Evolutionary conservation across 2,888 invertebrate species (phyloP).

Genomic region (Hemithea aestivaria): DNA sequence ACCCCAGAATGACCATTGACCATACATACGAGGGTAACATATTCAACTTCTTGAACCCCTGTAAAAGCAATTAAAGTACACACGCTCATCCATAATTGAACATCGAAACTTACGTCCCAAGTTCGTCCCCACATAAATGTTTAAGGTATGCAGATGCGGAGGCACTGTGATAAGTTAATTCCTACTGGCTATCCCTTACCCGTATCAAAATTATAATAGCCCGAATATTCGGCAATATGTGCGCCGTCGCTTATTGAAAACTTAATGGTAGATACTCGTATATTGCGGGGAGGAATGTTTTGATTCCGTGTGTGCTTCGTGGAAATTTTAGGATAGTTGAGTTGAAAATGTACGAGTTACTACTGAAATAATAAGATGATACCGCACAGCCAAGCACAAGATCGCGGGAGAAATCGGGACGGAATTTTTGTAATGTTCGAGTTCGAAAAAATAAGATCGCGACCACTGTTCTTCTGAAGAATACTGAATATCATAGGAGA

Average conservation of each 20-base stretch:
- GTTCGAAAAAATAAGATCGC: no score
- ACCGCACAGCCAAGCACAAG: no score
- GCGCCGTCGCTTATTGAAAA: conserved; percentile 41
- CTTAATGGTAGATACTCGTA: conserved; percentile 32
- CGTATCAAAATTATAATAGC: conserved; percentile 74
- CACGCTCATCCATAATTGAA: no score
- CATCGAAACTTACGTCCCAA: conserved; percentile 26
- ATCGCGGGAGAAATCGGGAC: background rate
- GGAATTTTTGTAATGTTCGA: no score
- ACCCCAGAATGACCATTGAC: no score
- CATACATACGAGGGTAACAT: no score
- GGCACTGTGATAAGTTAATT: conserved; percentile 75
- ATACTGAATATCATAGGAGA: no score
- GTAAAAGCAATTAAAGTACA: no score
- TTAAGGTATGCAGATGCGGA: conserved; percentile 76
- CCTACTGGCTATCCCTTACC: conserved; percentile 72
- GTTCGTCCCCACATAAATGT: conserved; percentile 62
- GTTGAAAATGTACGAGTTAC: no score
- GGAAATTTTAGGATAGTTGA: conserved; percentile 1
- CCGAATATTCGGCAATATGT: conserved; percentile 61
- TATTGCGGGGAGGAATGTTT: conserved; percentile 22
- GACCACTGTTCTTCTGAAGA: no score
- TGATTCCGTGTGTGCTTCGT: conserved; percentile 11
- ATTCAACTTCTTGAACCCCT: no score
- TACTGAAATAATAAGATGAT: no score